Percentiles rank a stretch among this genome's conserved stretches.
phyloP scores from a whole-genome alignment of 2,888 invertebrate species.

The Hyppa rectilinea region DNA sequence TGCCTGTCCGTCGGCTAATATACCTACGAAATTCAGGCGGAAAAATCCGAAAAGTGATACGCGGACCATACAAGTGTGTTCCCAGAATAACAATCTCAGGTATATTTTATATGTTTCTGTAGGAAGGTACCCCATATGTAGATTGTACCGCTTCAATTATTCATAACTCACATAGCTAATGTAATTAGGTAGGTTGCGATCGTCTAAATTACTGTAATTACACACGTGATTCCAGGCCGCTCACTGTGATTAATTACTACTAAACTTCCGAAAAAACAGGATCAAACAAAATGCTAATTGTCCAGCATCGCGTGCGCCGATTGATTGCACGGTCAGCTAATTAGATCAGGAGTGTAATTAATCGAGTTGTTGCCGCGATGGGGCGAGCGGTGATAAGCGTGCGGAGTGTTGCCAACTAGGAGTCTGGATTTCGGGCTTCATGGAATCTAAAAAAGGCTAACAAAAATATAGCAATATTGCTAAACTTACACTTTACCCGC shows the following conservation, averaged over 20 bases:
- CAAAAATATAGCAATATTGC: no score
- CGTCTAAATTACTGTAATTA: conserved; percentile 23
- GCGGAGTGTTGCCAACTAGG: background rate
- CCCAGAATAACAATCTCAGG: conserved; percentile 38
- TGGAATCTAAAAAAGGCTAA: background rate
- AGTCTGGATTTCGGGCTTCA: background rate
- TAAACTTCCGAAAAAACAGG: conserved; percentile 34
- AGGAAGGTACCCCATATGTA: conserved; percentile 20
- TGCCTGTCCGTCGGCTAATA: conserved; percentile 75
- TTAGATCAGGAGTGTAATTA: conserved; percentile 77
- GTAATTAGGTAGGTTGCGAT: conserved; percentile 7
- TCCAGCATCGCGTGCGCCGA: conserved; percentile 62
- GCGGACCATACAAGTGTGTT: conserved; percentile 34
- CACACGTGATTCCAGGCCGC: background rate
- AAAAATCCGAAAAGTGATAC: conserved; percentile 57
- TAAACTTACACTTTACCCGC: no score
- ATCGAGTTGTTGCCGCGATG: conserved; percentile 70
- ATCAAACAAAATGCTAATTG: conserved; percentile 64
- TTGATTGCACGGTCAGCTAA: conserved; percentile 71
- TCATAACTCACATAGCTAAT: conserved; percentile 8
- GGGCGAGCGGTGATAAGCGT: conserved; percentile 55
- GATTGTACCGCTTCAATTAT: conserved; percentile 29
- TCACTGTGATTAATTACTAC: conserved; percentile 17
- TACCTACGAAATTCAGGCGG: conserved; percentile 66
- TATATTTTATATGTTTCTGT: conserved; percentile 20